Conservation (phyloP, 2,888 invertebrate species). For the Thumatha senex region DNA sequence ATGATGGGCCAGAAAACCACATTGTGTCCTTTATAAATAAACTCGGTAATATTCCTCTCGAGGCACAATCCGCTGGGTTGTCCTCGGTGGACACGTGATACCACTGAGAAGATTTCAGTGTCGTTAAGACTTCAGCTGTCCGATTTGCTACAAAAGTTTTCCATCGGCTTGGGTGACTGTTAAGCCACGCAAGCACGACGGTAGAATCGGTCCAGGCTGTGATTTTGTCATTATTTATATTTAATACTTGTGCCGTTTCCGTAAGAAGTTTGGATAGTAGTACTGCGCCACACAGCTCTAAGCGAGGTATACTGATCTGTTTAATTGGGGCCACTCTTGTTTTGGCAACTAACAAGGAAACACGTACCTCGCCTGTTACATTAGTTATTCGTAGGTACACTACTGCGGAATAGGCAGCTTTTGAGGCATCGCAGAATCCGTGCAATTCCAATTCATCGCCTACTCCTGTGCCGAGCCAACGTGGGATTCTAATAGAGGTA, state of each 20-base stretch:
- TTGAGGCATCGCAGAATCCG: slow-evolving; percentile 31
- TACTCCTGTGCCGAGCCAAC: slow-evolving; percentile 13
- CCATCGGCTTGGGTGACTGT: slow-evolving; percentile 13
- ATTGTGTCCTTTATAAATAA: neutral
- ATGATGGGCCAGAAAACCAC: slow-evolving; percentile 15
- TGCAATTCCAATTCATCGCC: slow-evolving; percentile 21
- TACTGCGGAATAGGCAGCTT: slow-evolving; percentile 15
- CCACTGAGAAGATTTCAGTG: slow-evolving; percentile 8
- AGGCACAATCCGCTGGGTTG: slow-evolving; percentile 21
- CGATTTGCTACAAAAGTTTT: slow-evolving; percentile 14
- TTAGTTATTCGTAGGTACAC: slow-evolving; percentile 1
- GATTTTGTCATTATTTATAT: slow-evolving; percentile 1
- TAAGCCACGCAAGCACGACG: slow-evolving; percentile 10
- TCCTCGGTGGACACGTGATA: slow-evolving; percentile 10
- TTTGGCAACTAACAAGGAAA: slow-evolving; percentile 5
- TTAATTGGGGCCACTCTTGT: slow-evolving; percentile 11
- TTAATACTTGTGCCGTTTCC: slow-evolving; percentile 8
- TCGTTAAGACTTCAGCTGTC: slow-evolving; percentile 5
- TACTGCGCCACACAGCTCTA: neutral
- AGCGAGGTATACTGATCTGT: slow-evolving; percentile 1
- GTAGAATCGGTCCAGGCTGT: slow-evolving; percentile 13
- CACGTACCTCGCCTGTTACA: neutral
- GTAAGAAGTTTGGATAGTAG: slow-evolving; percentile 2
- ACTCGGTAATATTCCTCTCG: slow-evolving; percentile 13
- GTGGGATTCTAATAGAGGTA: slow-evolving; percentile 10